Percentiles rank a stretch among this genome's conserved stretches.
Conservation (phyloP, 1,140 invertebrate genomes). For the Thaumatotibia leucotreta region DNA sequence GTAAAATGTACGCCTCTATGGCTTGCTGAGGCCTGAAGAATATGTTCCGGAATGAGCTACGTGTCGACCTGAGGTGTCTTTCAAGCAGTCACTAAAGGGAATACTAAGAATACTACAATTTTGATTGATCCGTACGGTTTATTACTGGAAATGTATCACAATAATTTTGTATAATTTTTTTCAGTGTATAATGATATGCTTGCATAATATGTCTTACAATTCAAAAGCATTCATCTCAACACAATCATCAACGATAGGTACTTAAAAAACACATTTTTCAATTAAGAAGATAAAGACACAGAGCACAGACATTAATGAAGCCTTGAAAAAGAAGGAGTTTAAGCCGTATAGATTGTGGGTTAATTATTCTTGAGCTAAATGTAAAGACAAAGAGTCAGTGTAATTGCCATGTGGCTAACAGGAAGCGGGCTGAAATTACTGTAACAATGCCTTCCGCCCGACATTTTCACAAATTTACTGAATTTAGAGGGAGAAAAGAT, state of each 20-base stretch:
- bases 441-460: slow-evolving; percentile 24
- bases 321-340: not conserved
- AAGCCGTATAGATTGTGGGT: not conserved
- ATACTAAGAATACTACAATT: too few relatives aligned
- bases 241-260: too few relatives aligned
- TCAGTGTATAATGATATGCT: too few relatives aligned
- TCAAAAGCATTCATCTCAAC: too few relatives aligned
- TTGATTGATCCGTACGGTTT: too few relatives aligned
- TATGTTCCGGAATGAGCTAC: not conserved
- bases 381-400: slow-evolving; percentile 16
- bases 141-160: too few relatives aligned
- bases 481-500: slow-evolving; percentile 18
- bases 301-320: not conserved
- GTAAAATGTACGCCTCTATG: not conserved
- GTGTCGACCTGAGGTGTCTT: too few relatives aligned
- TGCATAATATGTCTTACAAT: too few relatives aligned
- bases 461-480: slow-evolving; percentile 25
- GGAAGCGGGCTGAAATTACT: slow-evolving; percentile 22
- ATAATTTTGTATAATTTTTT: too few relatives aligned
- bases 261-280: too few relatives aligned
- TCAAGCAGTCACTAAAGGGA: too few relatives aligned
- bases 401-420: slow-evolving; percentile 34
- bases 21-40: not conserved
- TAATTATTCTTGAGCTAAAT: slow-evolving; percentile 10
- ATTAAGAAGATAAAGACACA: not conserved